phyloP scores from a whole-genome alignment of 2,113 vertebrate genomes.

The Gymnogyps californianus region DNA sequence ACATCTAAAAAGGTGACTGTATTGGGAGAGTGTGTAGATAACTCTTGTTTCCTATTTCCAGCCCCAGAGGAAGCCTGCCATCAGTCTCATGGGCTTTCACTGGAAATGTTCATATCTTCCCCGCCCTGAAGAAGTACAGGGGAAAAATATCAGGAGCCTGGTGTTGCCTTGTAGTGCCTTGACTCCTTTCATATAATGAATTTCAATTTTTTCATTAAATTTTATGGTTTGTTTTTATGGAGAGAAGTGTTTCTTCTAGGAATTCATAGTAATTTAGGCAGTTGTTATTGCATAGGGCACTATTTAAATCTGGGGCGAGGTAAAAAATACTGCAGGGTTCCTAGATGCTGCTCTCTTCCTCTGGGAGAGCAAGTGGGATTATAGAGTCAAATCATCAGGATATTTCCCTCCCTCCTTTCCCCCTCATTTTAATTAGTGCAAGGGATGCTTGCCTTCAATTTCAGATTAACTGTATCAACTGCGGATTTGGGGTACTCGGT shows the following conservation, averaged over 20 bases:
- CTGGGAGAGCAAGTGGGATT: neutral
- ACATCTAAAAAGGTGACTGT: neutral
- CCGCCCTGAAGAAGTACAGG: neutral
- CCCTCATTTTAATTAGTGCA: neutral
- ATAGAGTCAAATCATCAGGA: neutral
- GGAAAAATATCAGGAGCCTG: neutral
- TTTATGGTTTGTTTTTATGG: neutral
- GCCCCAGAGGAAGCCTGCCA: neutral
- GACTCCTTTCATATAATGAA: neutral
- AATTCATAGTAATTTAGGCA: neutral
- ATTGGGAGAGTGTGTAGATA: neutral
- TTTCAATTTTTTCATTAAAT: neutral
- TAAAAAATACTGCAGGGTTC: neutral
- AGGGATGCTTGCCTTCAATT: neutral
- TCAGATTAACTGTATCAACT: neutral
- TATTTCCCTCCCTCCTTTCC: neutral
- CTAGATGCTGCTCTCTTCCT: neutral
- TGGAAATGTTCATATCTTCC: neutral
- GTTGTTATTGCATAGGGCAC: neutral
- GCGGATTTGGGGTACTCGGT: fast-evolving
- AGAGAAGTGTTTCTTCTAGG: neutral
- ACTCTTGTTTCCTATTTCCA: neutral
- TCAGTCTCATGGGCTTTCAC: neutral
- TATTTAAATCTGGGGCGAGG: neutral
- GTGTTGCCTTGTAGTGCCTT: neutral